Percentiles rank a stretch among this genome's conserved stretches.
Conservation (phyloP, 2,888 invertebrate species). For the Slavum lentiscoides region DNA sequence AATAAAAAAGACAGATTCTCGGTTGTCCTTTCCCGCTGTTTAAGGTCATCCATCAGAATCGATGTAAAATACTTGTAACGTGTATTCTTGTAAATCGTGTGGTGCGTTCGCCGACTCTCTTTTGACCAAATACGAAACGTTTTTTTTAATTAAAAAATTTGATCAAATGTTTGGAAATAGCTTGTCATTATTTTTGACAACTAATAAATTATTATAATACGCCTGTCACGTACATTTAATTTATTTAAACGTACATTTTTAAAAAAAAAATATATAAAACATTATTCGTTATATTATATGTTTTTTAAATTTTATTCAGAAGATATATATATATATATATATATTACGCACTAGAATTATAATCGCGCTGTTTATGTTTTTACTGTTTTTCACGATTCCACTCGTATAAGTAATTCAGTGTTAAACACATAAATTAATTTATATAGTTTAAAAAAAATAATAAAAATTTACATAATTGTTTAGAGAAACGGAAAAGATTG, state of each 20-base stretch:
- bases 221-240: background rate
- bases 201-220: background rate
- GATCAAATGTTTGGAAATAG: background rate
- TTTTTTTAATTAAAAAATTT: background rate
- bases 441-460: background rate
- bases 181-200: constrained; percentile 16
- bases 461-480: background rate
- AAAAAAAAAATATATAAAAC: background rate
- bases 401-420: background rate
- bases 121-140: background rate
- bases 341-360: background rate
- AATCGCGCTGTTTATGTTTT: background rate
- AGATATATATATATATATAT: background rate
- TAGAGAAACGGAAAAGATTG: background rate
- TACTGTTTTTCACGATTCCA: background rate
- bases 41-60: background rate
- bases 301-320: background rate
- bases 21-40: background rate
- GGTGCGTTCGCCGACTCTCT: background rate
- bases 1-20: background rate
- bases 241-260: background rate
- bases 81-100: background rate
- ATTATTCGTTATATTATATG: background rate
- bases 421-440: background rate
- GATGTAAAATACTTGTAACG: background rate